A percentile compares a stretch with the other conserved stretches of the same genome.
These are phyloP conservation scores for Cheumatopsyche charites DNA, from an alignment of 1,140 invertebrate genomes.

Conservation along the genomic window DNA sequence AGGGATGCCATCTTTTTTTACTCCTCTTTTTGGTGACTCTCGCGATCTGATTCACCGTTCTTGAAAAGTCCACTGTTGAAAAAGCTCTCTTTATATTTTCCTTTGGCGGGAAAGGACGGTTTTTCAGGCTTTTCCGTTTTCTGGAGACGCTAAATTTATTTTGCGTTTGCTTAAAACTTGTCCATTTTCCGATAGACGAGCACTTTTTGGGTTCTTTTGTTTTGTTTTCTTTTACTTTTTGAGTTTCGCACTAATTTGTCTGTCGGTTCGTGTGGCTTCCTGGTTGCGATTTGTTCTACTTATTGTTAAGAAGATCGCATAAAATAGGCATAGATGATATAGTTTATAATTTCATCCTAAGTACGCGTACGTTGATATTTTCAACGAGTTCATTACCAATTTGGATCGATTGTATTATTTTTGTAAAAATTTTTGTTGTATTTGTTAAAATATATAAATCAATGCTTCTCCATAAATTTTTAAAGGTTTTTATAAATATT, in stretches of 20 bases:
- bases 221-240: too few species aligned
- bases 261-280: too few species aligned
- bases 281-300: too few species aligned
- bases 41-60: neutral
- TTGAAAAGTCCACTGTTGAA: constrained; percentile 9
- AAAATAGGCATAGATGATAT: too few species aligned
- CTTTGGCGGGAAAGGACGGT: neutral
- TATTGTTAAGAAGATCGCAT: too few species aligned
- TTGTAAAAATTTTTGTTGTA: too few species aligned
- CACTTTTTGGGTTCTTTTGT: neutral
- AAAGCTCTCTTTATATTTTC: neutral
- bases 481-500: too few species aligned
- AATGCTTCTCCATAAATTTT: too few species aligned
- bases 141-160: neutral
- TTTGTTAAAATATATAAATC: too few species aligned
- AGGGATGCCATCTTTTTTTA: constrained; percentile 1
- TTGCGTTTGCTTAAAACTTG: constrained; percentile 2
- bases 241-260: too few species aligned
- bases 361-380: neutral
- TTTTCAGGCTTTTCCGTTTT: neutral
- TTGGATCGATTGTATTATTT: too few species aligned
- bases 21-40: neutral
- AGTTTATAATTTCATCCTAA: too few species aligned
- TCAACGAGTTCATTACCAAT: neutral
- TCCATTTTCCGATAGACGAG: constrained; percentile 9